Evolutionary conservation across 2,888 invertebrate species (phyloP), one percentile per base, ranked within the genome.

Genomic region (Steinernema hermaphroditum): DNA sequence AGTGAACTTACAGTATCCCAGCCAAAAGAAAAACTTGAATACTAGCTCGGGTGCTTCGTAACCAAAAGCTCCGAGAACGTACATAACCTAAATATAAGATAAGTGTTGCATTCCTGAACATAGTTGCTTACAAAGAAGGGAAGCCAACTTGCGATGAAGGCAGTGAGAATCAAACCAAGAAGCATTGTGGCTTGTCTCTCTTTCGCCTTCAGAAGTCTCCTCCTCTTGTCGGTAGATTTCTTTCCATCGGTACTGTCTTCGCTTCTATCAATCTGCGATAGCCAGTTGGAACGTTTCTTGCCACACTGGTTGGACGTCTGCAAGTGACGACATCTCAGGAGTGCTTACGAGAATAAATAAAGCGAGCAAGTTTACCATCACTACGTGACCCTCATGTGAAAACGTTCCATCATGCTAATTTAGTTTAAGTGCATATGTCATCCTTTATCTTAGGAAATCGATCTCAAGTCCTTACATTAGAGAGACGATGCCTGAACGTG

Each of bases 81-180:
- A 89, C 75, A 88, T 81, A 4, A 86, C 92, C 85, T 85, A 75
- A 68, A 82, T 29, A 14, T 16, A 76, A 69, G 12, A 75, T 27
- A 44, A 75, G 4, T 32, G 70, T 22, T 6, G 8, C 24, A n/a
- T 19, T 69, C 1, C 14, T 70, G 57, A 69, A 8, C 9, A 29
- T 6, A n/a, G 16, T 22, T 27, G 32, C 83, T 81, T 70, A 85
- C 83, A 91, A 97, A 98, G 89, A 98, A 98, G 0, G 97, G 97
- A 86, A 97, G 90, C 97, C 97, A 96, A 87, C 96, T 96, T 74
- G 95, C 92, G 83, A 97, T 96, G 88, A 98, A 98, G 82, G 96
- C 94, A 77, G 95, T 96, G 94, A 98, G 95, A 81, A 98, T 96
- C 76, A 98, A 91, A 46, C 97, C 97, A 79, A 98, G 89, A 79